Percentiles rank a stretch among this genome's conserved stretches.
Evolutionary conservation across 1,140 invertebrate genomes (phyloP).

Genomic region (Tigriopus japonicus): DNA sequence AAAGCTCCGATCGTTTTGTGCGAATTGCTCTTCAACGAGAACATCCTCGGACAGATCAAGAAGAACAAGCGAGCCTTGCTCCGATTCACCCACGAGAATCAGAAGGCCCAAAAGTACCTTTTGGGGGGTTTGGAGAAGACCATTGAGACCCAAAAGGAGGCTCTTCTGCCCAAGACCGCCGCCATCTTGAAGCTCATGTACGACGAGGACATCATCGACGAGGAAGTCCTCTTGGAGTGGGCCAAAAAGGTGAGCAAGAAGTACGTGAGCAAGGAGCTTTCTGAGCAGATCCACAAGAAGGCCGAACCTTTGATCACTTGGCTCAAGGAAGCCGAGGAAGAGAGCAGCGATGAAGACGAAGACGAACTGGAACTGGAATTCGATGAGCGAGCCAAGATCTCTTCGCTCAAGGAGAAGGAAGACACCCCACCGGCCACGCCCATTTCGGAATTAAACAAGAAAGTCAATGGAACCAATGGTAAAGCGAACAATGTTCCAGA

Average conservation of each 20-base stretch:
- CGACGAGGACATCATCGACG: conserved; percentile 82
- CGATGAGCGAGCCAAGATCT: conserved; percentile 23
- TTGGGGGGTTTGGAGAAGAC: conserved; percentile 88
- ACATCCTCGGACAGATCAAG: conserved; percentile 32
- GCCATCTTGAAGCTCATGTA: conserved; percentile 85
- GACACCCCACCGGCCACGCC: too few species aligned
- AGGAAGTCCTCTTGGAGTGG: conserved; percentile 86
- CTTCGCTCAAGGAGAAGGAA: background rate
- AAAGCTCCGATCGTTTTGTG: conserved; percentile 82
- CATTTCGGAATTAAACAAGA: conserved; percentile 31
- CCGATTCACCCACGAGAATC: conserved; percentile 67
- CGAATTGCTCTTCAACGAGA: conserved; percentile 72
- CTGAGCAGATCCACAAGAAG: conserved; percentile 74
- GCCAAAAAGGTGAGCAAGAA: conserved; percentile 79
- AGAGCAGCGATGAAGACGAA: conserved; percentile 49
- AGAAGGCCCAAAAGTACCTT: conserved; percentile 82
- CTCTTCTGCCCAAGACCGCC: conserved; percentile 66
- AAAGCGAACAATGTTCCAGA: conserved; percentile 31
- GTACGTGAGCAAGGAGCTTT: conserved; percentile 74
- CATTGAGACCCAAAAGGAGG: conserved; percentile 56
- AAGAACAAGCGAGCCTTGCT: conserved; percentile 31
- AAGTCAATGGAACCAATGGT: conserved; percentile 25
- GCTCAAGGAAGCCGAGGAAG: conserved; percentile 91
- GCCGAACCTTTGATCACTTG: conserved; percentile 86
- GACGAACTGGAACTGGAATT: conserved; percentile 37